These are phyloP conservation scores for Struthidea cinerea DNA, from an alignment of 2,113 vertebrate species.

Conservation along the genomic window DNA sequence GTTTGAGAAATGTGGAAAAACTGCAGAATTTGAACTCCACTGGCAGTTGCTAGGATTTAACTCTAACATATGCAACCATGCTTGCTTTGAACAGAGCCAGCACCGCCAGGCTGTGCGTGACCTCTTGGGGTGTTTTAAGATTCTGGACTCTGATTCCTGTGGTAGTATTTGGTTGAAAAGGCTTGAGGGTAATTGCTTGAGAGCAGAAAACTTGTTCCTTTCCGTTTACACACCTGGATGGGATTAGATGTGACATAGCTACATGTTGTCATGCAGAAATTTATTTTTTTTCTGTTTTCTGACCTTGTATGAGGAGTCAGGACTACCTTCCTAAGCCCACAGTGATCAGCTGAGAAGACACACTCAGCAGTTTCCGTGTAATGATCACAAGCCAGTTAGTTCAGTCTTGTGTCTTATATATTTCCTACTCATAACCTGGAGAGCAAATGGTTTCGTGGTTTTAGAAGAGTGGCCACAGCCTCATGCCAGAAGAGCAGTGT, in stretches of 20 bases:
- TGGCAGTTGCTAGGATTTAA: neutral
- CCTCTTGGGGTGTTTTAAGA: neutral
- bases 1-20: neutral
- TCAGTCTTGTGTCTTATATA: neutral
- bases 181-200: neutral
- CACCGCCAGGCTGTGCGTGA: neutral
- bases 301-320: neutral
- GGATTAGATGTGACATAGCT: neutral
- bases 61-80: rapidly evolving
- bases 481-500: rapidly evolving
- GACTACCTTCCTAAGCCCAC: neutral
- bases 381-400: neutral
- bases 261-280: neutral
- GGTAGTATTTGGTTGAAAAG: neutral
- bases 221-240: neutral
- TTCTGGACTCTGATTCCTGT: neutral
- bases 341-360: neutral
- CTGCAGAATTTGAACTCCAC: neutral
- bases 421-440: neutral
- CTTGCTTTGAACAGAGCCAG: neutral
- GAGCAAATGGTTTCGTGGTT: neutral
- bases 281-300: neutral
- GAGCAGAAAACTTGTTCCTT: neutral
- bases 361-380: neutral
- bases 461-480: neutral